These are phyloP conservation scores for Speoplatyrhinus poulsoni DNA, from an alignment of 2,113 vertebrate species.

Conservation along the genomic window DNA sequence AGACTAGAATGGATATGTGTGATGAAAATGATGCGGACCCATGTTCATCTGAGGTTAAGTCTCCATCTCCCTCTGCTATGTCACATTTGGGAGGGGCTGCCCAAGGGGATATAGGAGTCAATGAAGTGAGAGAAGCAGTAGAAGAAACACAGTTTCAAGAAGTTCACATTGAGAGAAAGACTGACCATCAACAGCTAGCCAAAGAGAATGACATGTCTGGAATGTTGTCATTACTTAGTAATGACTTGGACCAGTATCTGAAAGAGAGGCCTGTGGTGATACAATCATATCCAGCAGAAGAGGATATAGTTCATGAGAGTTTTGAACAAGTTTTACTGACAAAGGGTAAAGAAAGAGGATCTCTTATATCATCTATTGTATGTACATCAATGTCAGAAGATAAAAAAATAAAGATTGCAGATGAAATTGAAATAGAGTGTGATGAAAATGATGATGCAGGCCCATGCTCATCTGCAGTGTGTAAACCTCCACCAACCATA, in stretches of 20 bases:
- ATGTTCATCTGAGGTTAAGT: slow-evolving; percentile 4
- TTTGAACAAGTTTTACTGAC: not conserved
- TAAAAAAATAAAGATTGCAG: not conserved
- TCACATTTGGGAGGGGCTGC: not conserved
- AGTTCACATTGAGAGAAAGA: not conserved
- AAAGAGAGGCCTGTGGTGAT: not conserved
- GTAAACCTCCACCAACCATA: slow-evolving; percentile 5
- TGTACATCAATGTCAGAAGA: not conserved
- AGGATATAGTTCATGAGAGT: not conserved
- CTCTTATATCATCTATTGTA: not conserved
- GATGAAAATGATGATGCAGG: not conserved
- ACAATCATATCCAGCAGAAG: not conserved
- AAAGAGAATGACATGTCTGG: slow-evolving; percentile 1
- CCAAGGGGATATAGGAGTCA: not conserved
- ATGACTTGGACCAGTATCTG: not conserved
- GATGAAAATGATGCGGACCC: not conserved
- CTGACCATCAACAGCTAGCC: not conserved
- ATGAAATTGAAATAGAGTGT: not conserved
- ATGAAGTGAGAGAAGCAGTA: not conserved
- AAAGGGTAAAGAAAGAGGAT: not conserved
- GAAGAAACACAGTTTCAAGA: not conserved
- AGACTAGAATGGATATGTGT: slow-evolving; percentile 12
- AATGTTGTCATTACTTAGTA: not conserved
- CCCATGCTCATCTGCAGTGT: slow-evolving; percentile 15
- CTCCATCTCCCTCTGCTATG: not conserved